Evolutionary conservation across 2,888 invertebrate species (phyloP), one percentile per base, ranked within the genome.

Genomic region (Pycnomerus fuliginosus): DNA sequence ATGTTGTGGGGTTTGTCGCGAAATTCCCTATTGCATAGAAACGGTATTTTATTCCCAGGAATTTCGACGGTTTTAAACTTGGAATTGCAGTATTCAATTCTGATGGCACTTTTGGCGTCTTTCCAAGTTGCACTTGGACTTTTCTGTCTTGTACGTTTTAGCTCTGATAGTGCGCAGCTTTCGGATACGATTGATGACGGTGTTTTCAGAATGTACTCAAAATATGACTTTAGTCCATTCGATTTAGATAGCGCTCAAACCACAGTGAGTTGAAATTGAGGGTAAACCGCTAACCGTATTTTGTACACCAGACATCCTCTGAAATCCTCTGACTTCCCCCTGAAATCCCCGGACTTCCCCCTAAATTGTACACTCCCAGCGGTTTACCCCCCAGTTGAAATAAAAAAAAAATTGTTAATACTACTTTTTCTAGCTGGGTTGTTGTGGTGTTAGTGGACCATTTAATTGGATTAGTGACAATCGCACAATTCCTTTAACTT

Each of bases 101-200:
- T 58, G 15, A 34, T 60, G 23, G 25, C 52, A 31, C 16, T 55
- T 2, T 40, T 60, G 16, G 56, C 57, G 28, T 25, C 56, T 0
- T 23, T 48, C 2, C 60, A 60, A 50, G 46, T 60, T 15, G 56
- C 52, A 1, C 10, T 59, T 11, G 60, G 60, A 39, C 24, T 53
- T 40, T 39, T 27, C 29, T 12, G 32, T 38, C 12, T 56, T 35
- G 32, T 47, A 20, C 20, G 35, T 35, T 31, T 34, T 28, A 22
- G 16, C 11, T 11, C 15, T 1, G 17, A 44, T 4, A 45, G 42
- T 8, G 25, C 20, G 2, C 34, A 35, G 8, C 35, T 53, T 4
- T 8, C 11, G 11, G 12, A 28, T 3, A 28, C 11, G 3, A 28
- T 28, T 4, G 13, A 28, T 8, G 12, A n/a, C 12, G 28, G 12